Evolutionary conservation across 2,113 vertebrate species (phyloP).

Genomic region (Phrynosoma platyrhinos): DNA sequence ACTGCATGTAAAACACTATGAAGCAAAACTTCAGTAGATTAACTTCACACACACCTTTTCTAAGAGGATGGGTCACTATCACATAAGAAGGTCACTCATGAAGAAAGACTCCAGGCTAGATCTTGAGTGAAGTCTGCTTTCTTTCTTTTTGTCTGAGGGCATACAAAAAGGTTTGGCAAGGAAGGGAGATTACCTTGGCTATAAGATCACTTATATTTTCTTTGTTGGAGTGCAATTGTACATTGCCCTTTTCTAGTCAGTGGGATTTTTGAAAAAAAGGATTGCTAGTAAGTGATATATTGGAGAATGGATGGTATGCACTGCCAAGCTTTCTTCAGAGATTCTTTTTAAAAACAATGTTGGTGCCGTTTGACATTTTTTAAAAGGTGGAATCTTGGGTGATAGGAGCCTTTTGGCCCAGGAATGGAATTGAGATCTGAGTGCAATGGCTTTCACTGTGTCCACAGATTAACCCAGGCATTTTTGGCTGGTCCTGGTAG

Average conservation of each 20-base stretch:
- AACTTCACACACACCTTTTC: constrained; percentile 8
- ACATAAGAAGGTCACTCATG: not conserved
- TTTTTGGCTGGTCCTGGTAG: too few species aligned
- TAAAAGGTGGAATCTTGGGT: too few species aligned
- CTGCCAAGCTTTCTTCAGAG: not conserved
- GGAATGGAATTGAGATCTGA: too few species aligned
- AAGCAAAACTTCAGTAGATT: constrained; percentile 5
- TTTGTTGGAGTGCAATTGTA: not conserved
- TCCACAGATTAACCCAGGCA: too few species aligned
- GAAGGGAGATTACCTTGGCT: not conserved
- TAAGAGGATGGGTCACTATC: constrained; percentile 11
- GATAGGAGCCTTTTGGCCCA: not conserved
- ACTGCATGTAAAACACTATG: constrained; percentile 14
- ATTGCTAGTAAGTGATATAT: not conserved
- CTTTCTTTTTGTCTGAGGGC: not conserved
- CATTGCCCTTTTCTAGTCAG: not conserved
- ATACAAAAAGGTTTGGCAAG: not conserved
- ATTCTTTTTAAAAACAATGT: too few species aligned
- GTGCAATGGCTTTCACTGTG: too few species aligned
- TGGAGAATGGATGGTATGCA: not conserved
- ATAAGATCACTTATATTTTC: not conserved
- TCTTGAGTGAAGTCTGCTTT: not conserved
- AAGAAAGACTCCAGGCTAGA: not conserved
- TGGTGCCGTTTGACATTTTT: too few species aligned
- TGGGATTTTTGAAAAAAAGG: not conserved